These are phyloP conservation scores for Gopherus evgoodei DNA, from an alignment of 2,113 vertebrate species.

Conservation along the genomic window DNA sequence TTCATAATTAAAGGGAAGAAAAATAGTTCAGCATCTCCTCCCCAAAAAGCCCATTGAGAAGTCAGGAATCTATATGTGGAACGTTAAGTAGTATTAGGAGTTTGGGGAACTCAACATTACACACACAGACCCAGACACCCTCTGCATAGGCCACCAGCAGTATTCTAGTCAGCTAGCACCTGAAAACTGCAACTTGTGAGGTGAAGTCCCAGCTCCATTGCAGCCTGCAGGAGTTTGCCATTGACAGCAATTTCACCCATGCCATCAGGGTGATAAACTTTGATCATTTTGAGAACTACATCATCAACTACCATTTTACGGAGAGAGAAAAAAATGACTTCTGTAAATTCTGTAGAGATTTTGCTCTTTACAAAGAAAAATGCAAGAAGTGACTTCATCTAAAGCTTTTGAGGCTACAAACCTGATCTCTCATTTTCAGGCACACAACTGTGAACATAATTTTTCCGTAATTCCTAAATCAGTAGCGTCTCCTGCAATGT, in stretches of 20 bases:
- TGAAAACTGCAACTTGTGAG: not conserved
- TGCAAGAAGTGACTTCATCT: not conserved
- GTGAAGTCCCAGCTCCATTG: not conserved
- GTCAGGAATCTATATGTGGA: not conserved
- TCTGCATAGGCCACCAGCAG: not conserved
- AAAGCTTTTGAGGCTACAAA: slow-evolving; percentile 17
- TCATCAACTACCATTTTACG: not conserved
- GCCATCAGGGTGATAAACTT: not conserved
- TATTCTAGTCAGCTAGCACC: not conserved
- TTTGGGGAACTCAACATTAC: not conserved
- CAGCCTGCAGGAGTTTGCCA: not conserved
- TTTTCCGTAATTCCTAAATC: not conserved
- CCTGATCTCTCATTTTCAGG: not conserved
- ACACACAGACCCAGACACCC: not conserved
- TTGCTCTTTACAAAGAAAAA: not conserved
- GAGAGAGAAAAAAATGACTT: not conserved
- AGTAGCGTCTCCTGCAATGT: not conserved
- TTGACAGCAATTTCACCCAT: not conserved
- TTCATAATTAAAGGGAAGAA: not conserved
- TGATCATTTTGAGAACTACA: not conserved
- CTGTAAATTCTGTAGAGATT: not conserved
- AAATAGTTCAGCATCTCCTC: not conserved
- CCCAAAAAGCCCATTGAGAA: not conserved
- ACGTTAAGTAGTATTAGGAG: not conserved
- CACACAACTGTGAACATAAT: not conserved